Conservation (phyloP, 1,140 invertebrate genomes). For the Helicoverpa armigera region DNA sequence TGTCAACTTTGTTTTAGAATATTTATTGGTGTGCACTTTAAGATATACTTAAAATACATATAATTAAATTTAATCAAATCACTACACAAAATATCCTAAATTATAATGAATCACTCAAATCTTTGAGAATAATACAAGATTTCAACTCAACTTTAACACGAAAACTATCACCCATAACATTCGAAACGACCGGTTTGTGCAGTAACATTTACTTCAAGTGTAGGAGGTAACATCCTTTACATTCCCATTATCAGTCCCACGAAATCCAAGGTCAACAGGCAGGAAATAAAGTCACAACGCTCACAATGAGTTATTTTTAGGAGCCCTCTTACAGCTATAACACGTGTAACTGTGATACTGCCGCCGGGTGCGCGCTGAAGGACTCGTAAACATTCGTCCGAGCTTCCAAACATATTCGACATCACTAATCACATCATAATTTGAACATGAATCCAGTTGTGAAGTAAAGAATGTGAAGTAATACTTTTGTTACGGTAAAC, state of each 20-base stretch:
- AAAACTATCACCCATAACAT: background rate
- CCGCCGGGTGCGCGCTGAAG: constrained; percentile 33
- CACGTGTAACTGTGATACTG: constrained; percentile 18
- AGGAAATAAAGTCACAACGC: constrained; percentile 37
- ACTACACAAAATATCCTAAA: too few species aligned
- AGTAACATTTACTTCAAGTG: background rate
- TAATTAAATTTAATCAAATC: too few species aligned
- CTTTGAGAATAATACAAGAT: background rate
- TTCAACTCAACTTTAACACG: background rate
- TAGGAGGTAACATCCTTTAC: background rate
- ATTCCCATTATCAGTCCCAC: constrained; percentile 10
- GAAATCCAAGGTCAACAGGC: constrained; percentile 12
- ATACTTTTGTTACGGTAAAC: constrained; percentile 34
- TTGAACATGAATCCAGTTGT: constrained; percentile 3
- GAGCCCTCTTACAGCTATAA: constrained; percentile 22
- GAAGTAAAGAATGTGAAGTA: background rate
- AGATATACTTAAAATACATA: too few species aligned
- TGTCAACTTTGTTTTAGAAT: too few species aligned
- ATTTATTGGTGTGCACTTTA: too few species aligned
- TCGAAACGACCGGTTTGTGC: background rate
- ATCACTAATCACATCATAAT: constrained; percentile 35
- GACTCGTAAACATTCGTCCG: constrained; percentile 43
- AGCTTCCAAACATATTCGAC: constrained; percentile 1
- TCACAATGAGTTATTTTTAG: constrained; percentile 43
- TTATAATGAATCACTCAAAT: too few species aligned